A percentile compares a stretch with the other conserved stretches of the same genome.
Evolutionary conservation across 1,140 invertebrate species (phyloP).

Genomic region (Pachypsylla venusta): DNA sequence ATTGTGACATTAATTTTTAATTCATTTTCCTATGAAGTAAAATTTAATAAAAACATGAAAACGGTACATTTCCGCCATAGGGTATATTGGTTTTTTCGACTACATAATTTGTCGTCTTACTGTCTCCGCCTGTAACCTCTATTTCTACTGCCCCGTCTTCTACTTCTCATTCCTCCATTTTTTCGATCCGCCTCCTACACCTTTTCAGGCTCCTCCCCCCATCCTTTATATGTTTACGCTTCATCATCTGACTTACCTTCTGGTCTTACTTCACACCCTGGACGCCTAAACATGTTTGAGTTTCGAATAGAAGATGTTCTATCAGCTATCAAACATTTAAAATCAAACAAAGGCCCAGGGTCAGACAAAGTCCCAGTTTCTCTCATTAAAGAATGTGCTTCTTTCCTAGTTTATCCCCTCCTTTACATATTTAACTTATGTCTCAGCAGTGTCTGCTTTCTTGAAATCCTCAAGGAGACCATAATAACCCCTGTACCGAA

Average conservation of each 20-base stretch:
- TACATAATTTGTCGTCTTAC: too few species aligned
- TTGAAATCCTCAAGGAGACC: not conserved
- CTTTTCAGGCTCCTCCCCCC: not conserved
- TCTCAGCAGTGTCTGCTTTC: not conserved
- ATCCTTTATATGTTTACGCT: not conserved
- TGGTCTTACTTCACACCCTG: not conserved
- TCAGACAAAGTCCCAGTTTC: not conserved
- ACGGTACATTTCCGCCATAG: too few species aligned
- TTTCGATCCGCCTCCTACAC: not conserved
- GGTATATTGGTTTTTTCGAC: too few species aligned
- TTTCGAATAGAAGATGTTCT: not conserved
- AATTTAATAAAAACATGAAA: too few species aligned
- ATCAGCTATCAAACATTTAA: not conserved
- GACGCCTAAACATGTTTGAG: not conserved
- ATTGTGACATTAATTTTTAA: too few species aligned
- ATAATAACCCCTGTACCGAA: not conserved
- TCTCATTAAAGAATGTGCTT: not conserved
- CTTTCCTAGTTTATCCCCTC: not conserved
- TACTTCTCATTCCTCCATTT: not conserved
- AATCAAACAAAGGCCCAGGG: not conserved
- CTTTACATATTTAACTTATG: not conserved
- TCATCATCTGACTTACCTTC: too few species aligned
- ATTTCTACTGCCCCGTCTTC: not conserved
- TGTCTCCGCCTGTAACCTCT: not conserved
- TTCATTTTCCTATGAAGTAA: too few species aligned